phyloP scores from a whole-genome alignment of 2,797 vertebrate species.

The Bufotes viridis region DNA sequence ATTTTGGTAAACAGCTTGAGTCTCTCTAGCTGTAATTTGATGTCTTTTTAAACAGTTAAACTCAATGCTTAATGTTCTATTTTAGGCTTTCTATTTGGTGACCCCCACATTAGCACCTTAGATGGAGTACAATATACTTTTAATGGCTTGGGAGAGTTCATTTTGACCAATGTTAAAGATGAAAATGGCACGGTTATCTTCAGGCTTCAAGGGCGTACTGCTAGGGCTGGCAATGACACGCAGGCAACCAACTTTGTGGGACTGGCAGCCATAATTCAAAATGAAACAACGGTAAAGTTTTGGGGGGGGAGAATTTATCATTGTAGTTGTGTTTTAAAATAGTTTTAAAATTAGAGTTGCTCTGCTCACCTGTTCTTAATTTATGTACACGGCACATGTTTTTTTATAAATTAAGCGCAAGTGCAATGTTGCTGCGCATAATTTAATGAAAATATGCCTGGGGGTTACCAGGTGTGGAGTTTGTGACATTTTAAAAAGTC shows the following conservation, averaged over 20 bases:
- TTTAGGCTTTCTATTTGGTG: slow-evolving; percentile 54
- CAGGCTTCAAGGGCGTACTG: slow-evolving; percentile 60
- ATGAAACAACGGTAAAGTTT: slow-evolving; percentile 39
- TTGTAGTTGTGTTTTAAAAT: no score
- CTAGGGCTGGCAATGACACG: slow-evolving; percentile 48
- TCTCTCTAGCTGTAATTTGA: no score
- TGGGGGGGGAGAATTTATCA: no score
- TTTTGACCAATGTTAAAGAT: slow-evolving; percentile 50
- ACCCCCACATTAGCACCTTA: slow-evolving; percentile 61
- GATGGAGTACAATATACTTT: slow-evolving; percentile 63
- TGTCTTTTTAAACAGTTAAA: not conserved
- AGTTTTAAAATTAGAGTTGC: no score
- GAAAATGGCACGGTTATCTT: slow-evolving; percentile 54
- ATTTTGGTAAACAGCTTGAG: slow-evolving; percentile 59
- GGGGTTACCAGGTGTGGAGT: no score
- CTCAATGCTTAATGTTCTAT: not conserved
- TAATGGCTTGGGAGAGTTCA: slow-evolving; percentile 63
- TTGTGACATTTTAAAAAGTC: no score
- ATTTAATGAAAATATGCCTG: no score
- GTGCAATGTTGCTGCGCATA: no score
- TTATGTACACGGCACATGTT: no score
- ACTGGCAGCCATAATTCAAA: slow-evolving; percentile 50
- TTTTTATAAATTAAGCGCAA: no score
- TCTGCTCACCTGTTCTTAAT: no score
- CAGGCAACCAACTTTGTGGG: slow-evolving; percentile 62